Evolutionary conservation across 2,888 invertebrate genomes (phyloP), one percentile per base, ranked within the genome.

Genomic region (Chironomus tentans): DNA sequence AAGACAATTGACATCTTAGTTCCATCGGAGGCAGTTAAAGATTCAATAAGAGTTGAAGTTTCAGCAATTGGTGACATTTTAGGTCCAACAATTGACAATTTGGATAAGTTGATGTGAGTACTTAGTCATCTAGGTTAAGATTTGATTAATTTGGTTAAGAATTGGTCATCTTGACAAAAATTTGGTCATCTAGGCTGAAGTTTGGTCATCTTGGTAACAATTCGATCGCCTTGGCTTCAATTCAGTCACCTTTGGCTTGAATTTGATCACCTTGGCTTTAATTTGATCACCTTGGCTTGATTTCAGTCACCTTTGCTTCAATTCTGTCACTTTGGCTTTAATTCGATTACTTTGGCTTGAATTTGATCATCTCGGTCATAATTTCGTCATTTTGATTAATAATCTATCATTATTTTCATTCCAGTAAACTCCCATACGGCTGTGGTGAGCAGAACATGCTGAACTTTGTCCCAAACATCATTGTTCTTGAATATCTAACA

Each of bases 381-480:
- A n/a, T n/a, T n/a, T n/a, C n/a, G n/a, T n/a, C n/a, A n/a, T n/a
- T n/a, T n/a, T n/a, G n/a, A n/a, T n/a, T n/a, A n/a, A n/a, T n/a
- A n/a, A n/a, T n/a, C n/a, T n/a, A n/a, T n/a, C n/a, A n/a, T n/a
- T 3, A n/a, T 62, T 6, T 21, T 6, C 6, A 1, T 62, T 21
- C 4, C 12, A 74, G 74, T 15, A 18, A 68, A 21, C n/a, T 74
- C 82, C 95, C 97, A 0, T 92, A 92, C 62, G 96, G 95, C 0
- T 97, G 97, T 83, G 95, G 98, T 0, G 94, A 95, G 82, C 95
- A 97, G 83, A 98, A 97, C 77, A 91, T 97, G 88, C 85, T 96
- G 13, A 93, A 94, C 78, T 90, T 98, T 81, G 94, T 97, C 68
- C 92, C 96, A 0, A 95, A 95, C 79, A 90, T 97, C 79, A 91